These are phyloP conservation scores for Aphidius colemani DNA, from an alignment of 2,888 invertebrate genomes.

Conservation along the genomic window DNA sequence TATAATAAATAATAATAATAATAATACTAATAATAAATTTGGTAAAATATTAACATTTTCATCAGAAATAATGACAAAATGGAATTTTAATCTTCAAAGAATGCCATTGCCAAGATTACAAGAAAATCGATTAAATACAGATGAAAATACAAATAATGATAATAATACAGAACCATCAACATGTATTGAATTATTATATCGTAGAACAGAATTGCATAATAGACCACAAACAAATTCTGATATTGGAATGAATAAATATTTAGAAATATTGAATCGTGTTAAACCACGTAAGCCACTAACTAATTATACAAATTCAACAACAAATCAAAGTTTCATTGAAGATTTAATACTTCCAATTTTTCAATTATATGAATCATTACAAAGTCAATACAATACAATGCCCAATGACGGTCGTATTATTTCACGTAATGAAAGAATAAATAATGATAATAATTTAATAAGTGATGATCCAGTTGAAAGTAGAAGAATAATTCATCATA, in stretches of 20 bases:
- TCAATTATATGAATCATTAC: not conserved
- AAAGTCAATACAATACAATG: not conserved
- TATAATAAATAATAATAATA: not conserved
- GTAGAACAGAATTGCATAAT: too few species aligned
- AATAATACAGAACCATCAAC: not conserved
- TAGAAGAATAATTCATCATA: not conserved
- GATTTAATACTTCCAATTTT: not conserved
- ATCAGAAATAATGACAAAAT: slow-evolving; percentile 12
- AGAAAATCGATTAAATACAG: not conserved
- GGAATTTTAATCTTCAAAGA: slow-evolving; percentile 3
- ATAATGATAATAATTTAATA: not conserved
- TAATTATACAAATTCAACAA: not conserved
- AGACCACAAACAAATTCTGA: not conserved
- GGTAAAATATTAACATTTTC: not conserved
- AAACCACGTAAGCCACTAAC: not conserved
- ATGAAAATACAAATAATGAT: slow-evolving; percentile 4
- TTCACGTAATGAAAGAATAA: not conserved
- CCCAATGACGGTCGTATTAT: slow-evolving; percentile 7
- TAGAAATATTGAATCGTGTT: not conserved
- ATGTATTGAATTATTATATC: too few species aligned
- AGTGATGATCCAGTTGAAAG: not conserved
- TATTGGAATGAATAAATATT: slow-evolving; percentile 3
- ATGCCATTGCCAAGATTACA: not conserved
- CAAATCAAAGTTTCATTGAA: not conserved
- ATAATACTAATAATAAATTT: not conserved